phyloP scores from a whole-genome alignment of 2,888 invertebrate genomes.

The Hypomecis atomaria region DNA sequence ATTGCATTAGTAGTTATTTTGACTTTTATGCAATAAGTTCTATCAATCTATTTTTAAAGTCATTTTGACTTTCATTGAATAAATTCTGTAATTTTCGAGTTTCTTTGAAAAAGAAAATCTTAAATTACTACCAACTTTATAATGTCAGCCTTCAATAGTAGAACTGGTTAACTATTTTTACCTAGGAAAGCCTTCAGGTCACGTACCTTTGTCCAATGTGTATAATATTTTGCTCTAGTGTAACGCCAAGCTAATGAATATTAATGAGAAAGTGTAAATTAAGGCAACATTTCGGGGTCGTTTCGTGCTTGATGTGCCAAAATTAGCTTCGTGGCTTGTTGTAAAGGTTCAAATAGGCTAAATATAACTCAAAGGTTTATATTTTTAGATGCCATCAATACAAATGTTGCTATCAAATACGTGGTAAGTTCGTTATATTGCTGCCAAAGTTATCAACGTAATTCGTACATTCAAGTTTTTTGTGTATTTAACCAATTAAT shows the following conservation, averaged over 20 bases:
- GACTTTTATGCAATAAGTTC: too few relatives aligned
- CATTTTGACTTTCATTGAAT: too few relatives aligned
- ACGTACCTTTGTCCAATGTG: constrained; percentile 7
- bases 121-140: not conserved
- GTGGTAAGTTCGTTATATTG: not conserved
- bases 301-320: constrained; percentile 11
- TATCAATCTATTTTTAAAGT: too few relatives aligned
- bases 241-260: constrained; percentile 27
- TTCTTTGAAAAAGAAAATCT: too few relatives aligned
- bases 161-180: constrained; percentile 3
- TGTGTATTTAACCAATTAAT: too few relatives aligned
- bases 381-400: not conserved
- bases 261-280: constrained; percentile 25
- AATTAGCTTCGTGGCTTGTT: constrained; percentile 9
- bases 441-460: too few relatives aligned
- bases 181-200: constrained; percentile 1
- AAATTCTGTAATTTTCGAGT: too few relatives aligned
- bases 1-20: too few relatives aligned
- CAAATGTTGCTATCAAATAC: not conserved
- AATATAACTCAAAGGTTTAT: constrained; percentile 11
- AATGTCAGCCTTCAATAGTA: not conserved
- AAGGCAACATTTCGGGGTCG: constrained; percentile 20
- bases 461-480: too few relatives aligned
- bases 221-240: constrained; percentile 11
- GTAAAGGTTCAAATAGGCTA: constrained; percentile 9